Percentiles rank a stretch among this genome's conserved stretches.
phyloP scores from a whole-genome alignment of 1,140 invertebrate species.

The Olivierus martensii region DNA sequence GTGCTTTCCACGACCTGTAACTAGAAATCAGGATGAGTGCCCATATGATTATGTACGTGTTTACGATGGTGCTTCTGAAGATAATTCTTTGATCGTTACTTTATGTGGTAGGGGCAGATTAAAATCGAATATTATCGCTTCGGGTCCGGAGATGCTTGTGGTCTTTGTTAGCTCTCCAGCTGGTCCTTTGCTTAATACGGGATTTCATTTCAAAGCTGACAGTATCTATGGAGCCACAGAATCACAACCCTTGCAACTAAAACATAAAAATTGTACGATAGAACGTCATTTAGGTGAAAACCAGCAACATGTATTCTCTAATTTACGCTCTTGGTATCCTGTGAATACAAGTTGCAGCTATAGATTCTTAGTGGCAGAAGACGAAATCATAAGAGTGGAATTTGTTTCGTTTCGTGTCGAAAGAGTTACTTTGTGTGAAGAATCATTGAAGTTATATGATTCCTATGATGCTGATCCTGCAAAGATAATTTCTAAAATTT shows the following conservation, averaged over 20 bases:
- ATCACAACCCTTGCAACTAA: slow-evolving; percentile 2
- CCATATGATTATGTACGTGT: slow-evolving; percentile 78
- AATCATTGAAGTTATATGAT: slow-evolving; percentile 19
- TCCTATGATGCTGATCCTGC: slow-evolving; percentile 13
- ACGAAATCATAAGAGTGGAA: slow-evolving; percentile 17
- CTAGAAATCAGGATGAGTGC: slow-evolving; percentile 48
- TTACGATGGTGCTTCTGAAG: slow-evolving; percentile 78
- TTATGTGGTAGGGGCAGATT: slow-evolving; percentile 90
- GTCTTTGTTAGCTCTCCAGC: slow-evolving; percentile 81
- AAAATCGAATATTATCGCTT: slow-evolving; percentile 79
- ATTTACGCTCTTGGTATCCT: slow-evolving; percentile 21
- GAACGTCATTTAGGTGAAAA: slow-evolving; percentile 7
- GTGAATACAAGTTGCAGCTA: slow-evolving; percentile 21
- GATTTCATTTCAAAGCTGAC: slow-evolving; percentile 22
- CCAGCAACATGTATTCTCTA: slow-evolving; percentile 7
- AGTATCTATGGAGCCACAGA: slow-evolving; percentile 4
- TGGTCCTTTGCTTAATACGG: slow-evolving; percentile 23
- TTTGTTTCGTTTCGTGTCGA: slow-evolving; percentile 21
- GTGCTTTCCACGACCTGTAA: slow-evolving; percentile 74
- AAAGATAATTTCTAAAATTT: slow-evolving; percentile 20
- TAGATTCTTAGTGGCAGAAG: slow-evolving; percentile 13
- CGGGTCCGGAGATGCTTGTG: slow-evolving; percentile 72
- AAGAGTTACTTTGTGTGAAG: slow-evolving; percentile 19
- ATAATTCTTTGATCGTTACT: slow-evolving; percentile 68
- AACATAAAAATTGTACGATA: slow-evolving; percentile 15